phyloP scores from a whole-genome alignment of 2,113 vertebrate genomes.

The Hippocampus zosterae region DNA sequence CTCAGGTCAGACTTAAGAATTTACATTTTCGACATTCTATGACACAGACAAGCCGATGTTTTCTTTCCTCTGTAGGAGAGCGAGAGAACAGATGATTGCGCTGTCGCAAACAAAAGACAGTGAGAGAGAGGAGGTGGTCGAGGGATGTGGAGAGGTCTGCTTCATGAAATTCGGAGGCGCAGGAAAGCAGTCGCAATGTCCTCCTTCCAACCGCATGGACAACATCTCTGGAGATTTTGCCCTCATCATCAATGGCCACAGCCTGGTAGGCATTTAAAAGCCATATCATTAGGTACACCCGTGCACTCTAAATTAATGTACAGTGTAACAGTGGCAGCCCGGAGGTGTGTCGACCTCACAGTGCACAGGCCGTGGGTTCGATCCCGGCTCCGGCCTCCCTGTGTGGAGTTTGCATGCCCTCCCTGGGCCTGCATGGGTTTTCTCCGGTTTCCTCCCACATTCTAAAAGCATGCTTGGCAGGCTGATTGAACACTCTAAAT shows the following conservation, averaged over 20 bases:
- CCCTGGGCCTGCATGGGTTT: too few relatives aligned
- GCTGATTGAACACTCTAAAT: too few relatives aligned
- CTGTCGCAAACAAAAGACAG: conserved; percentile 52
- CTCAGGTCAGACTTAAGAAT: conserved; percentile 76
- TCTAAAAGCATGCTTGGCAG: too few relatives aligned
- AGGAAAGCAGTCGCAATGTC: conserved; percentile 29
- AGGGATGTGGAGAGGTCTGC: conserved; percentile 68
- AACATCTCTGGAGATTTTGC: conserved; percentile 86
- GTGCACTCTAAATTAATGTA: too few relatives aligned
- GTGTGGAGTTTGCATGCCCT: too few relatives aligned
- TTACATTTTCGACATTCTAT: not conserved
- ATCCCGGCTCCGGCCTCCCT: too few relatives aligned
- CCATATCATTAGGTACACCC: not conserved
- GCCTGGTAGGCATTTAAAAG: conserved; percentile 77
- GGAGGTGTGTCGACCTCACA: too few relatives aligned
- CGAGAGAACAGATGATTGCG: conserved; percentile 83
- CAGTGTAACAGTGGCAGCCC: too few relatives aligned
- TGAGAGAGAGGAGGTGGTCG: conserved; percentile 68
- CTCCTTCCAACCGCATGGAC: conserved; percentile 77
- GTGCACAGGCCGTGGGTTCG: too few relatives aligned
- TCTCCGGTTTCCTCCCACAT: too few relatives aligned
- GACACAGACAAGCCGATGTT: not conserved
- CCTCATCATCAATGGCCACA: conserved; percentile 88
- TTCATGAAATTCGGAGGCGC: conserved; percentile 33
- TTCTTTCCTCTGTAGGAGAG: conserved; percentile 71